These are phyloP conservation scores for Cantharis rustica DNA, from an alignment of 2,888 invertebrate species.

Conservation along the genomic window DNA sequence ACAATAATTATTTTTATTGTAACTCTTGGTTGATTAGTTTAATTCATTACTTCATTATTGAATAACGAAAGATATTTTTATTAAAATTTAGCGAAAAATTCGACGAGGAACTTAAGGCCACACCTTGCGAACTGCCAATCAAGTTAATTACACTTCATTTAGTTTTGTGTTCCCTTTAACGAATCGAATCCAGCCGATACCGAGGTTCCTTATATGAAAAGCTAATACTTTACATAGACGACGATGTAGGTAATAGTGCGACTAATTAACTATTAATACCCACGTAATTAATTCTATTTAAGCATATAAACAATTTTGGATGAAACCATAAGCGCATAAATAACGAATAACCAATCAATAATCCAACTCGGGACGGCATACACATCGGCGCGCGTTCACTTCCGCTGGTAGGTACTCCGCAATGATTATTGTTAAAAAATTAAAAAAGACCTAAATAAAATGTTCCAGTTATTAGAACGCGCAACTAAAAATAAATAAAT, in stretches of 20 bases:
- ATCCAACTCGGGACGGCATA: too few species aligned
- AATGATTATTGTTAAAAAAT: too few species aligned
- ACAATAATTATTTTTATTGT: constrained; percentile 6
- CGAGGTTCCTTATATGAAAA: not conserved
- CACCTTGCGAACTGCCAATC: not conserved
- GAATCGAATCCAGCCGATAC: not conserved
- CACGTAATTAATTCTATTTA: not conserved
- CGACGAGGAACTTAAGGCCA: not conserved
- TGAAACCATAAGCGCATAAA: not conserved
- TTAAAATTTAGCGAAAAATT: not conserved
- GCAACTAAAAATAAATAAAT: not conserved
- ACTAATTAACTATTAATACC: not conserved
- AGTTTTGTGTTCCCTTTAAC: not conserved
- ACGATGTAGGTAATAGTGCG: not conserved
- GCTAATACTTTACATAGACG: not conserved
- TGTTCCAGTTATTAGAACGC: not conserved
- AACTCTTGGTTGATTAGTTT: not conserved
- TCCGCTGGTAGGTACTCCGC: too few species aligned
- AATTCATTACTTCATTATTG: not conserved
- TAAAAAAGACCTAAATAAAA: not conserved
- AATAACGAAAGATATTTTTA: not conserved
- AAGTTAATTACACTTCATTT: not conserved
- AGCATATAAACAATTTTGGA: not conserved
- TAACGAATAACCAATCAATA: not conserved
- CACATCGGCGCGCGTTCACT: too few species aligned